Conservation (phyloP, 1,140 invertebrate genomes). For the Apolygus lucorum region DNA sequence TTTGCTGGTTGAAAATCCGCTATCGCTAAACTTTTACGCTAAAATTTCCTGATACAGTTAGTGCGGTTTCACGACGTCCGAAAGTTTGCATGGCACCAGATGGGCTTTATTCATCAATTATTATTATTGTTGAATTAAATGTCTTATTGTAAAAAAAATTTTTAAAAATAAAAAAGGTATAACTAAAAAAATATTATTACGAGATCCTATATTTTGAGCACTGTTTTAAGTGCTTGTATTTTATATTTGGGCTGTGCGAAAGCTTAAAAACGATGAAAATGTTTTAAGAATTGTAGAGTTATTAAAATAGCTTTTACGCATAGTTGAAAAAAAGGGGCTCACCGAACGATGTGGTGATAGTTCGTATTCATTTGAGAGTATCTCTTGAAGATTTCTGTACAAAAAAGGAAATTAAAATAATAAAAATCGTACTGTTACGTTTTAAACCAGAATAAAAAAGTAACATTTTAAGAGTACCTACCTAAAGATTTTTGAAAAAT, state of each 20-base stretch:
- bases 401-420: neutral
- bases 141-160: constrained; percentile 29
- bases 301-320: constrained; percentile 33
- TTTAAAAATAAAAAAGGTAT: neutral
- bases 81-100: constrained; percentile 6
- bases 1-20: no score
- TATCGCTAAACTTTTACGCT: no score
- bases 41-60: no score
- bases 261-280: constrained; percentile 32
- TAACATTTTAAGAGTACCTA: no score
- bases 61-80: no score
- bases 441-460: no score
- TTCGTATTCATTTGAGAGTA: constrained; percentile 27
- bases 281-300: constrained; percentile 32
- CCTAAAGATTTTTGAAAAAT: no score
- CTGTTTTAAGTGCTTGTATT: constrained; percentile 38
- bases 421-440: no score
- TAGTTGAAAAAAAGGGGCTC: constrained; percentile 28
- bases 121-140: constrained; percentile 32
- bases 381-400: constrained; percentile 12
- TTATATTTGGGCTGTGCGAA: constrained; percentile 37
- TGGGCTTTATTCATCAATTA: constrained; percentile 26
- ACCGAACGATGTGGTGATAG: constrained; percentile 26
- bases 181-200: constrained; percentile 28
- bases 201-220: constrained; percentile 35